Base-by-base conservation (phyloP, 2,113 vertebrate genomes). In the Datnioides undecimradiatus region DNA sequence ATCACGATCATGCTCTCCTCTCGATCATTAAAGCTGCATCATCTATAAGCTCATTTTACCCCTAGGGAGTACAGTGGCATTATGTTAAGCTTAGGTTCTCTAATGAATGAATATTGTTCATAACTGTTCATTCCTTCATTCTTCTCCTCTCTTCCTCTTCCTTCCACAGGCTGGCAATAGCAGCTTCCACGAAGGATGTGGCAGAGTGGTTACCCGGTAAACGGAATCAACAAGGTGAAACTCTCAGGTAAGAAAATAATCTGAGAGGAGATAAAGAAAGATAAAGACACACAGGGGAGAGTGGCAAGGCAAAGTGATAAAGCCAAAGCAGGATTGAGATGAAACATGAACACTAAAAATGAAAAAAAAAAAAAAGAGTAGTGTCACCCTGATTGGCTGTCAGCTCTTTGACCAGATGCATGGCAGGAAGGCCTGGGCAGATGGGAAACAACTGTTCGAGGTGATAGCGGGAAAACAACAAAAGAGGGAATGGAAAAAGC, bases 241-340 rank as follows among this genome's bases (percentile, higher is more conserved):
- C 75, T 52, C 92, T 95, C 79, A 96, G 95, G 97, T 98, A 87
- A 95, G 93, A 34, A 87, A 77, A 76, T 8, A 43, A 21, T 27
- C 9, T 58, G 40, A 60, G 46, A 73, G 17, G 46, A 73, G 17
- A 69, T 34, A 51, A n/a, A 46, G 3, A 14, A 3, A 41, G 45
- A 65, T 21, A 14, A 55, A 71, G 13, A 45, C 19, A 51, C 4
- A 45, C 19, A 51, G 3, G 21, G 41, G 10, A 46, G 23, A 5
- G 13, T 23, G 16, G 21, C 5, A 8, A 10, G 6, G 14, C 59
- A n/a, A 40, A 4, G 10, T 25, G 38, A 68, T 33, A 29, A 45
- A 83, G 31, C 65, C 48, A 60, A 79, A 71, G 60, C 45, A 69
- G 27, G 48, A 55, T 31, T 21, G 74, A 51, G 60, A 80, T 68